Conservation (phyloP, 2,888 invertebrate species). For the Erannis defoliaria region DNA sequence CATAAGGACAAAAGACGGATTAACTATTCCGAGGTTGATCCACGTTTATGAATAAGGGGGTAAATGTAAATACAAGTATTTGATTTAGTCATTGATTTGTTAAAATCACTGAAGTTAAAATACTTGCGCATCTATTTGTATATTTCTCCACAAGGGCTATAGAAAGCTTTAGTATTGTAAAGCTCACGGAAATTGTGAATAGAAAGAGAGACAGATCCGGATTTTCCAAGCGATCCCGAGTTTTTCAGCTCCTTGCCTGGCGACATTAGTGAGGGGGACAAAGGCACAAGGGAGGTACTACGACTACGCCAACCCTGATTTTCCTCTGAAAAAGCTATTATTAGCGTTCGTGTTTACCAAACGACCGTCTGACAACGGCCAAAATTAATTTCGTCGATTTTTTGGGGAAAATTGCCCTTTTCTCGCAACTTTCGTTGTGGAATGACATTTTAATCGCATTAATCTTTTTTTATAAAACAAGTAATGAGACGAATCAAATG, state of each 20-base stretch:
- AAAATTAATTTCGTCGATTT: conserved; percentile 52
- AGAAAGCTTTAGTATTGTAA: no score
- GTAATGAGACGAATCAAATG: no score
- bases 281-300: conserved; percentile 48
- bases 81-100: no score
- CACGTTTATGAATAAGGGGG: no score
- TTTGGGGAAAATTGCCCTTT: conserved; percentile 42
- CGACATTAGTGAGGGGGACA: conserved; percentile 39
- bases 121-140: no score
- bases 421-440: conserved; percentile 1
- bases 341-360: conserved; percentile 57
- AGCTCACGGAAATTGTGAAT: no score
- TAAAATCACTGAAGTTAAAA: no score
- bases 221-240: conserved; percentile 5
- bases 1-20: no score
- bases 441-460: background rate
- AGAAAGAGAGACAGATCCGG: background rate
- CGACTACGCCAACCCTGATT: conserved; percentile 61
- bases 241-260: conserved; percentile 6
- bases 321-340: conserved; percentile 67
- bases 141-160: no score
- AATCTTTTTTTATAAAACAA: no score
- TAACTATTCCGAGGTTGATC: no score
- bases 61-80: no score
- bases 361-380: conserved; percentile 43